Percentiles rank a stretch among this genome's conserved stretches.
Conservation (phyloP, 1,140 invertebrate species). For the Trichonephila inaurata region DNA sequence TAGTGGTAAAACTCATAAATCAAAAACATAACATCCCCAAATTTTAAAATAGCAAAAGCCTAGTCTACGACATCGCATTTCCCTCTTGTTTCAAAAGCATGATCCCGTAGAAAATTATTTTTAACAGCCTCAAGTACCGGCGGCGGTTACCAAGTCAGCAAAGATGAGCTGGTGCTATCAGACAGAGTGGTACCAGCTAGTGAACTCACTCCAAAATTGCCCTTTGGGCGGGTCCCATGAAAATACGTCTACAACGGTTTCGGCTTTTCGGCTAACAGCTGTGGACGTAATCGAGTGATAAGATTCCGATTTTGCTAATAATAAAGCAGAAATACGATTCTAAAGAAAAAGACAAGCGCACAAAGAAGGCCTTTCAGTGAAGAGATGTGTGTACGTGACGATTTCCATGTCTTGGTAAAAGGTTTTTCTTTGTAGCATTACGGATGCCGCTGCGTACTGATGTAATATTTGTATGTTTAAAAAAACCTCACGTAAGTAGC, state of each 20-base stretch:
- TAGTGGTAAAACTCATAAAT: not conserved
- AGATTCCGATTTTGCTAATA: constrained; percentile 30
- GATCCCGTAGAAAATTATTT: constrained; percentile 20
- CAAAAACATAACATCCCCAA: not conserved
- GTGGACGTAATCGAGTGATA: constrained; percentile 49
- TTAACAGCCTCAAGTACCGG: constrained; percentile 28
- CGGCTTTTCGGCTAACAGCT: not conserved
- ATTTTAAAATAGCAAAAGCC: constrained; percentile 7
- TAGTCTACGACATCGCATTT: not conserved
- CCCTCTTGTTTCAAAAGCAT: not conserved
- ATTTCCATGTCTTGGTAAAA: constrained; percentile 12
- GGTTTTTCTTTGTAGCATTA: not conserved
- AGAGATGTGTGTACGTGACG: constrained; percentile 47
- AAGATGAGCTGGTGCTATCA: constrained; percentile 53
- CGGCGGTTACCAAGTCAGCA: constrained; percentile 19
- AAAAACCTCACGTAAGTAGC: not conserved
- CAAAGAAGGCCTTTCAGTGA: constrained; percentile 42
- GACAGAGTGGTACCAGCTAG: constrained; percentile 57
- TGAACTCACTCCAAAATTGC: constrained; percentile 8
- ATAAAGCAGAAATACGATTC: not conserved
- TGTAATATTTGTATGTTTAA: not conserved
- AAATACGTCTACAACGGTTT: constrained; percentile 4
- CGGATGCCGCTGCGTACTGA: not conserved
- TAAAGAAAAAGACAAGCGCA: not conserved
- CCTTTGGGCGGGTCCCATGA: constrained; percentile 29